Evolutionary conservation across 1,140 invertebrate species (phyloP), one percentile per base, ranked within the genome.

Genomic region (Bombus soroeensis): DNA sequence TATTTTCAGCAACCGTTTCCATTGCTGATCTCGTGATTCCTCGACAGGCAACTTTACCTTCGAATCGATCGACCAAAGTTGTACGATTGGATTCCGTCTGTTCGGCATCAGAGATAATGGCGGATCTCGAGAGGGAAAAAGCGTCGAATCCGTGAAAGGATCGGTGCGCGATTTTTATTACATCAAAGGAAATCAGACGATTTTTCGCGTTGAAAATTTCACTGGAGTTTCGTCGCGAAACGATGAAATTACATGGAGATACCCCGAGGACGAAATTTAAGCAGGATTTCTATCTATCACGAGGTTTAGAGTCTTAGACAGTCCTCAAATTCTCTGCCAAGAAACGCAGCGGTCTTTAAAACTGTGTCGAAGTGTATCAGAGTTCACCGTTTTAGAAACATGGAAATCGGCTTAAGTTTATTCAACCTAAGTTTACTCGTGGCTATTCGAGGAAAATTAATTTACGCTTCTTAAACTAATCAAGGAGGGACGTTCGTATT

Each of bases 381-480:
- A n/a, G 59, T n/a, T 59, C 25, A 10, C 18, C n/a, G 32, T 34
- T 25, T n/a, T 4, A 13, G 59, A 41, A 15, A 28, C 22, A 41
- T 8, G 25, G 57, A 43, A 43, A 28, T 6, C 3, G 28, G 39
- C 10, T 66, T 41, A 32, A 78, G n/a, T 28, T 34, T 64, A 10
- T 64, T 41, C 57, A 59, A 15, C 6, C 6, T 53, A 22, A 22
- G 18, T 22, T 22, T 53, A 53, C 47, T 22, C 9, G 5, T n/a
- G 39, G 37, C 9, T 10, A 64, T 64, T 37, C n/a, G 39, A 34
- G 22, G 66, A 37, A 78, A 78, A 64, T 78, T 66, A 78, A 78
- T 78, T 47, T 13, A 18, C 10, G 2, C 13, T 37, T 37, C 15
- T 25, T n/a, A 15, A 12, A 1, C 22, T 4, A 37, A 25, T 39